A percentile compares a stretch with the other conserved stretches of the same genome.
Conservation (phyloP, 2,888 invertebrate genomes). For the Napeogenes inachia region DNA sequence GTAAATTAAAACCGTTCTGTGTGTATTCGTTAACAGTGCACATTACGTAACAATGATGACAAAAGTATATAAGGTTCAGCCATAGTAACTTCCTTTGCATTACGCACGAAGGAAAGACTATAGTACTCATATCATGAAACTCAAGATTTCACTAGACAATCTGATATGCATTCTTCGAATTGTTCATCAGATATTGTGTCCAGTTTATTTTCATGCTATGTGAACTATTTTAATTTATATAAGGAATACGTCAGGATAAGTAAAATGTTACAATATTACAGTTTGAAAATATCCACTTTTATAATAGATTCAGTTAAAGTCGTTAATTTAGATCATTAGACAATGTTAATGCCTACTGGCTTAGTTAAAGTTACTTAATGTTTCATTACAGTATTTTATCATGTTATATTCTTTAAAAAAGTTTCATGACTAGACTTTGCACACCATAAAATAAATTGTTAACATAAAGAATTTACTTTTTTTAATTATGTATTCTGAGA, state of each 20-base stretch:
- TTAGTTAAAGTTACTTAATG: background rate
- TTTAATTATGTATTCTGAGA: conserved; percentile 10
- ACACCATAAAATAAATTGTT: background rate
- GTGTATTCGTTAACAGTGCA: too few species aligned
- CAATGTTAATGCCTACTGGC: too few species aligned
- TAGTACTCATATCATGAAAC: conserved; percentile 49
- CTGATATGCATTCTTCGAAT: conserved; percentile 4
- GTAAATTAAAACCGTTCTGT: too few species aligned
- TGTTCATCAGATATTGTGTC: conserved; percentile 10
- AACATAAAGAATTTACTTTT: background rate
- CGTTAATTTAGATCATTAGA: too few species aligned
- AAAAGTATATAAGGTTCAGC: too few species aligned
- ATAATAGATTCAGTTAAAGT: background rate
- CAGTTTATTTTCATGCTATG: conserved; percentile 42
- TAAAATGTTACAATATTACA: conserved; percentile 4
- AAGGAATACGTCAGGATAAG: conserved; percentile 7
- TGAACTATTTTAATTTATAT: conserved; percentile 38
- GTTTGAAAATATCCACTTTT: background rate
- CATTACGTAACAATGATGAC: too few species aligned
- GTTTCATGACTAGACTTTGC: too few species aligned
- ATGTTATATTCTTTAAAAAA: background rate
- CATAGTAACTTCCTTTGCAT: too few species aligned
- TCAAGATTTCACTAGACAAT: conserved; percentile 2
- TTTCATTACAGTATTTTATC: conserved; percentile 13
- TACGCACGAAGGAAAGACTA: too few species aligned